Conservation (phyloP, 1,140 invertebrate genomes). For the Micrasema minimum region DNA sequence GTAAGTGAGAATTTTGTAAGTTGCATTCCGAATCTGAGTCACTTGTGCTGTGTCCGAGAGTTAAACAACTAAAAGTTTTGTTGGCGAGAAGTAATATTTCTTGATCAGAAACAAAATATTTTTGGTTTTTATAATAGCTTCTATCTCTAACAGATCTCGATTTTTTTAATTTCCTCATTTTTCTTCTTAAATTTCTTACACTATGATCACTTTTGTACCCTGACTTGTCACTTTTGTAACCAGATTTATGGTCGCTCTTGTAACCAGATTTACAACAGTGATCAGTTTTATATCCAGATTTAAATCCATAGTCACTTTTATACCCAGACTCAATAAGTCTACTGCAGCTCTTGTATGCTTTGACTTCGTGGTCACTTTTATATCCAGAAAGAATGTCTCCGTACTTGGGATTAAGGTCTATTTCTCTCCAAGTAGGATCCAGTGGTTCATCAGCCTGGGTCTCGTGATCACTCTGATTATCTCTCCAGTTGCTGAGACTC, state of each 20-base stretch:
- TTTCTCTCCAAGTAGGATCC: constrained; percentile 71
- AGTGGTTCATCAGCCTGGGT: constrained; percentile 64
- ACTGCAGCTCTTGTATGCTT: constrained; percentile 68
- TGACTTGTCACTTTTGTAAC: constrained; percentile 69
- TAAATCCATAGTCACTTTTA: constrained; percentile 69
- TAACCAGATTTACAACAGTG: constrained; percentile 67
- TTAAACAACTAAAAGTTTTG: constrained; percentile 65
- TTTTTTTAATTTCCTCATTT: constrained; percentile 66
- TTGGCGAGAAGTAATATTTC: constrained; percentile 64
- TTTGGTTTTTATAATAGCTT: constrained; percentile 66
- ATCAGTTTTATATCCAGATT: constrained; percentile 66
- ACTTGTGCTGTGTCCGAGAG: constrained; percentile 63
- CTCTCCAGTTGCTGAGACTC: constrained; percentile 61
- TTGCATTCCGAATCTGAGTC: constrained; percentile 63
- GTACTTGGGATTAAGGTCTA: constrained; percentile 72
- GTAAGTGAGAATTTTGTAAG: constrained; percentile 41
- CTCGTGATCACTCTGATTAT: constrained; percentile 65
- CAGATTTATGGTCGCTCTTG: constrained; percentile 70
- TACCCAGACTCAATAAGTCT: constrained; percentile 70
- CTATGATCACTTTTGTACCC: constrained; percentile 71
- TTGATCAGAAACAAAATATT: constrained; percentile 67
- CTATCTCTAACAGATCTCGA: constrained; percentile 65
- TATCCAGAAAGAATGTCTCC: constrained; percentile 68
- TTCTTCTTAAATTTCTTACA: constrained; percentile 64
- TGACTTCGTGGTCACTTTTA: constrained; percentile 69